phyloP scores from a whole-genome alignment of 2,888 invertebrate genomes.

The Polyploca ridens region DNA sequence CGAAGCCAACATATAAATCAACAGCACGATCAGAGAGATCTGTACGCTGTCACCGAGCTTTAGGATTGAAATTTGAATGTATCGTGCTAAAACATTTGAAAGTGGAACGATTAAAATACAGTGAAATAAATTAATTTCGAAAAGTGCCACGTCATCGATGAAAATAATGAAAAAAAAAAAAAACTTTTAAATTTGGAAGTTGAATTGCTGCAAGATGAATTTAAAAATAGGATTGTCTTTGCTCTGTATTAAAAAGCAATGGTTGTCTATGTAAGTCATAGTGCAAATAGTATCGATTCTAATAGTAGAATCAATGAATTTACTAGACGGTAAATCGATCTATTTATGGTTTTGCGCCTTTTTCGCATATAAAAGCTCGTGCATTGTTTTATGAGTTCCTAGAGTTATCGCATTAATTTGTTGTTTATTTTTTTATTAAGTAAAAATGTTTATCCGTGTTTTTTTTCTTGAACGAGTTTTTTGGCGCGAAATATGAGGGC shows the following conservation, averaged over 20 bases:
- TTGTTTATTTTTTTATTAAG: background rate
- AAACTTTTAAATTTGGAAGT: background rate
- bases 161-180: background rate
- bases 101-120: background rate
- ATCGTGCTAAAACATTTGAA: background rate
- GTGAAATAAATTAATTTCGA: background rate
- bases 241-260: background rate
- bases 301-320: constrained; percentile 4
- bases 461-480: constrained; percentile 9
- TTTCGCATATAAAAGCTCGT: constrained; percentile 1
- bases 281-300: constrained; percentile 1
- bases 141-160: background rate
- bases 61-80: constrained; percentile 24
- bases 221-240: background rate
- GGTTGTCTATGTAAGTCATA: background rate
- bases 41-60: constrained; percentile 88
- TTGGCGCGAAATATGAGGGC: constrained; percentile 12
- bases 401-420: constrained; percentile 2
- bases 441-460: background rate
- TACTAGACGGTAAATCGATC: background rate
- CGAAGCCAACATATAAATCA: constrained; percentile 86
- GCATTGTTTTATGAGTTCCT: constrained; percentile 6
- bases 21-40: constrained; percentile 77
- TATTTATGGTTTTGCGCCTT: constrained; percentile 4
- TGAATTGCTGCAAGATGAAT: constrained; percentile 1